Evolutionary conservation across 2,888 invertebrate species (phyloP).

Genomic region (Nebria salina): DNA sequence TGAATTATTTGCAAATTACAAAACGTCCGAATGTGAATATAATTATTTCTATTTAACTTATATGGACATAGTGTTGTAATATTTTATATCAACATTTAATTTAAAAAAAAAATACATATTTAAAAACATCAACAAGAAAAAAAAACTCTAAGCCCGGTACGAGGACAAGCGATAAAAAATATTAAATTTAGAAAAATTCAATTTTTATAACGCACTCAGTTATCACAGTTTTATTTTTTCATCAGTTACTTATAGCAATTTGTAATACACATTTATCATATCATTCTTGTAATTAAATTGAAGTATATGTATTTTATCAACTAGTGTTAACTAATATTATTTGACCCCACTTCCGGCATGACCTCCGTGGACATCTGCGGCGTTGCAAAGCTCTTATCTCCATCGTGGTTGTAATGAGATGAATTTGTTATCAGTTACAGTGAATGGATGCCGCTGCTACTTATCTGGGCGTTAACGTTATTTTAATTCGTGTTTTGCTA

Average conservation of each 20-base stretch:
- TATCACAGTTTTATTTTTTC: background rate
- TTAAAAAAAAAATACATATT: too few relatives aligned
- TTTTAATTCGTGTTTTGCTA: background rate
- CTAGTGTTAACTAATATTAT: background rate
- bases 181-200: background rate
- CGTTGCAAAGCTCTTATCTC: background rate
- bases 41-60: conserved; percentile 15
- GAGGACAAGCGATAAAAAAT: background rate
- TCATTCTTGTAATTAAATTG: background rate
- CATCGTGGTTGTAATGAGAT: background rate
- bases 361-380: conserved; percentile 1
- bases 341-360: background rate
- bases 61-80: background rate
- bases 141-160: too few relatives aligned
- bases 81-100: too few relatives aligned
- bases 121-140: too few relatives aligned
- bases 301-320: background rate
- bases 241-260: background rate
- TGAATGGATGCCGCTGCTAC: background rate
- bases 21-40: conserved; percentile 5
- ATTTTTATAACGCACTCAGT: background rate
- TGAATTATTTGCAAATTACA: conserved; percentile 32
- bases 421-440: background rate
- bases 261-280: background rate
- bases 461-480: background rate